Conservation (phyloP, 2,888 invertebrate species). For the Ormyrus pomaceus region DNA sequence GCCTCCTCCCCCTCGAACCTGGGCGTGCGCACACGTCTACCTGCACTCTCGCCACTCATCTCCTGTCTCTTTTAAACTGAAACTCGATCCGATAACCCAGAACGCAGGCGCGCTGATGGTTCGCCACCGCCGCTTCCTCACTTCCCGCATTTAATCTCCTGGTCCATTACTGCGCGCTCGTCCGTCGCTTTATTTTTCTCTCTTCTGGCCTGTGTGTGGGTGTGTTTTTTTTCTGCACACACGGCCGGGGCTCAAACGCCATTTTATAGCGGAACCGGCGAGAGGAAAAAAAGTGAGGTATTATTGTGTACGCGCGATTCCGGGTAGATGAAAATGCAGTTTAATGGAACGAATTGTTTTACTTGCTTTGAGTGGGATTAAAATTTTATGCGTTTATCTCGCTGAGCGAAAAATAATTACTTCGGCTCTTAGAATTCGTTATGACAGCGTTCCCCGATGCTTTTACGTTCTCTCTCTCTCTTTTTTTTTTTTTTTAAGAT, state of each 20-base stretch:
- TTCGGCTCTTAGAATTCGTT: too few species aligned
- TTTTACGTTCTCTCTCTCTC: too few species aligned
- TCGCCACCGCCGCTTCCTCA: slow-evolving; percentile 32
- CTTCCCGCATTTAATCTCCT: slow-evolving; percentile 47
- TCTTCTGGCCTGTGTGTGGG: background rate
- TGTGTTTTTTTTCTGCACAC: background rate
- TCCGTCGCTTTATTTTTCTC: slow-evolving; percentile 35
- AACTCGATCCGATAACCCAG: slow-evolving; percentile 53
- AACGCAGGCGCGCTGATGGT: slow-evolving; percentile 20
- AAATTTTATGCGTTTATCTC: background rate
- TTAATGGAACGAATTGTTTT: slow-evolving; percentile 25
- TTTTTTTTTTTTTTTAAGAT: too few species aligned
- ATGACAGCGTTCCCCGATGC: too few species aligned
- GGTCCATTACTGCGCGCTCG: slow-evolving; percentile 49
- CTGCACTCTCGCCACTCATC: slow-evolving; percentile 27
- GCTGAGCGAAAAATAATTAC: background rate
- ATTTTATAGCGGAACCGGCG: slow-evolving; percentile 30
- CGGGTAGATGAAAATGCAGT: slow-evolving; percentile 11
- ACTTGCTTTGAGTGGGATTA: background rate
- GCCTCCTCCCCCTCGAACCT: background rate
- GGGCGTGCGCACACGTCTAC: slow-evolving; percentile 19
- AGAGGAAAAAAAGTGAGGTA: slow-evolving; percentile 23
- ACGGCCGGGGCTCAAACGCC: slow-evolving; percentile 40
- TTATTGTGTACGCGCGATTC: slow-evolving; percentile 22
- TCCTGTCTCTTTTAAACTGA: slow-evolving; percentile 46